phyloP scores from a whole-genome alignment of 2,888 invertebrate genomes.

The Melieria picta region DNA sequence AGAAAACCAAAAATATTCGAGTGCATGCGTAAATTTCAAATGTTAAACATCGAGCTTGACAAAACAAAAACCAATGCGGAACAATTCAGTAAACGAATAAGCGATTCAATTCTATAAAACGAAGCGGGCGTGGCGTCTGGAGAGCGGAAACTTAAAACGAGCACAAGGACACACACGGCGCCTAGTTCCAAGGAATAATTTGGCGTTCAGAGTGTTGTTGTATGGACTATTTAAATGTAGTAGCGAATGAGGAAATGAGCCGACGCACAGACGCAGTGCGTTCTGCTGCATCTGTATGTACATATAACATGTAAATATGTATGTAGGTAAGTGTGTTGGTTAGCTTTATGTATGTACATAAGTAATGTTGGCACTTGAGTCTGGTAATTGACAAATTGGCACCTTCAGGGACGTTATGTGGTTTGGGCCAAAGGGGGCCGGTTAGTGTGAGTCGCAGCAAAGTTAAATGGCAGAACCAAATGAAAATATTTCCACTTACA shows the following conservation, averaged over 20 bases:
- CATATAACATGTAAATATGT: neutral
- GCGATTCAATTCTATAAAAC: conserved; percentile 6
- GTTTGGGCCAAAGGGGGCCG: too few relatives aligned
- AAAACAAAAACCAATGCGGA: conserved; percentile 15
- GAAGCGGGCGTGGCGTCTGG: neutral
- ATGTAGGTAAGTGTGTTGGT: conserved; percentile 7
- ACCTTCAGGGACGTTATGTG: too few relatives aligned
- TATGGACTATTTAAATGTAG: too few relatives aligned
- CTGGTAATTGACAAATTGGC: too few relatives aligned
- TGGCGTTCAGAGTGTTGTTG: too few relatives aligned
- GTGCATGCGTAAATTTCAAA: conserved; percentile 23
- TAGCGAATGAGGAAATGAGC: too few relatives aligned
- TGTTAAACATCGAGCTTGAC: conserved; percentile 25
- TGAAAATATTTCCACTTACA: neutral
- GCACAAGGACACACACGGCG: neutral
- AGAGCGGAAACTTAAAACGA: neutral
- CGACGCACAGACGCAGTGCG: too few relatives aligned
- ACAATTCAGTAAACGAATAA: neutral
- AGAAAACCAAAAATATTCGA: conserved; percentile 32
- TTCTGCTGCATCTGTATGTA: too few relatives aligned
- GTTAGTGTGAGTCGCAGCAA: conserved; percentile 9
- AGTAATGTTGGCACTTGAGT: too few relatives aligned
- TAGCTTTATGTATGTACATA: conserved; percentile 1
- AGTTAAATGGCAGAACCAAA: neutral
- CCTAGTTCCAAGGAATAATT: too few relatives aligned